Percentiles rank a stretch among this genome's conserved stretches.
These are phyloP conservation scores for Tupaia chinensis DNA, from an alignment of 2,113 vertebrate species.

Conservation along the genomic window DNA sequence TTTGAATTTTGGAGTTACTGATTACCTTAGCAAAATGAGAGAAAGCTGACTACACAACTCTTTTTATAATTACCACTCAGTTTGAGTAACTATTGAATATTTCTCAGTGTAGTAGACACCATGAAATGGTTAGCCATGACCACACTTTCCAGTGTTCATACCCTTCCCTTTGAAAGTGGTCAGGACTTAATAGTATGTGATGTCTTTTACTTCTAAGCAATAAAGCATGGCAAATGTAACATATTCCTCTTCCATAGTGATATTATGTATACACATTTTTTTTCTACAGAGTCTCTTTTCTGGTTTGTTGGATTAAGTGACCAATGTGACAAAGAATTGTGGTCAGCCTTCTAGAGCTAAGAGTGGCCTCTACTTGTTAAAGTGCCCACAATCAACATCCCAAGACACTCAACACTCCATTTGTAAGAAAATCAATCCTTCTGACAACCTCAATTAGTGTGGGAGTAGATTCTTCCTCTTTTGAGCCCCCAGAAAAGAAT, in stretches of 20 bases:
- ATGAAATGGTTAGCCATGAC: background rate
- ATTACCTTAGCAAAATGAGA: background rate
- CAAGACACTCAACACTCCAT: background rate
- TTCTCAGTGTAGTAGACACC: background rate
- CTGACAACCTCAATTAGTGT: background rate
- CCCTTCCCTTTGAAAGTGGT: background rate
- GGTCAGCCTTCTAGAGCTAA: background rate
- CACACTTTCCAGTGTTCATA: background rate
- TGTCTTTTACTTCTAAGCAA: background rate
- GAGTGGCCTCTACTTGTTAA: background rate
- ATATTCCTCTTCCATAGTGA: background rate
- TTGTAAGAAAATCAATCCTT: background rate
- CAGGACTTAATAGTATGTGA: background rate
- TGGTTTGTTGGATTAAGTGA: background rate
- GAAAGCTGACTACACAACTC: background rate
- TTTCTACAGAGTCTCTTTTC: background rate
- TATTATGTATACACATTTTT: background rate
- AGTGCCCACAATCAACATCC: background rate
- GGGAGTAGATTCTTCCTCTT: background rate
- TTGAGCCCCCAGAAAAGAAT: background rate
- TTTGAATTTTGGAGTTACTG: background rate
- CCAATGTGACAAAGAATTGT: background rate
- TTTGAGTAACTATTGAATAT: background rate
- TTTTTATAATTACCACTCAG: background rate
- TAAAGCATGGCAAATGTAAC: background rate